Percentiles rank a stretch among this genome's conserved stretches.
Conservation (phyloP, 2,888 invertebrate species). For the Scrobipalpa atriplicella region DNA sequence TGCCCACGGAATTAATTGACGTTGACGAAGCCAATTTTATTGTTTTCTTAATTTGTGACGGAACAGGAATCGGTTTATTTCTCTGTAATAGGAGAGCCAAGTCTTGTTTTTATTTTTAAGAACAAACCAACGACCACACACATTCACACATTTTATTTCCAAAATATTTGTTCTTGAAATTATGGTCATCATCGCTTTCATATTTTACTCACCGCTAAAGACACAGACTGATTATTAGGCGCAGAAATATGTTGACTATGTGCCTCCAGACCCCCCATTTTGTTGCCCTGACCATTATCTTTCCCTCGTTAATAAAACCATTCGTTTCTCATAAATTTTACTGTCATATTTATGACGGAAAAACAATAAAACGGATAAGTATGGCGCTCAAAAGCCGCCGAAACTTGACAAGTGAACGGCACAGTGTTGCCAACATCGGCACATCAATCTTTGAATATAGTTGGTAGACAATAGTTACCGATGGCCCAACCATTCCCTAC, state of each 20-base stretch:
- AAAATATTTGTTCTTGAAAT: neutral
- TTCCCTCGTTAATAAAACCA: slow-evolving; percentile 23
- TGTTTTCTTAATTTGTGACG: slow-evolving; percentile 33
- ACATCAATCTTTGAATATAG: slow-evolving; percentile 23
- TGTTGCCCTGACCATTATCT: slow-evolving; percentile 10
- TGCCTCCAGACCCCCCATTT: neutral
- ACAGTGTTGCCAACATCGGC: neutral
- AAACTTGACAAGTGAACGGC: slow-evolving; percentile 34
- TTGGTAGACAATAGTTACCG: slow-evolving; percentile 17
- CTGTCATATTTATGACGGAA: slow-evolving; percentile 33
- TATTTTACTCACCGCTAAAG: neutral
- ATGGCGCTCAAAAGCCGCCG: slow-evolving; percentile 35
- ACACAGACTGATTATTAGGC: no score
- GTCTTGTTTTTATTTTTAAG: neutral
- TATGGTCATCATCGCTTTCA: neutral
- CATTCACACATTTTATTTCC: neutral
- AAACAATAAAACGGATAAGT: slow-evolving; percentile 36
- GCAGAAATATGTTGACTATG: neutral
- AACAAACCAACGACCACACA: slow-evolving; percentile 10
- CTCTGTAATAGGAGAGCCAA: neutral
- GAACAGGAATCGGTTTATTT: slow-evolving; percentile 10
- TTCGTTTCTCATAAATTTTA: slow-evolving; percentile 9
- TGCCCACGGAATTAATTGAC: slow-evolving; percentile 41
- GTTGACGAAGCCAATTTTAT: slow-evolving; percentile 39
- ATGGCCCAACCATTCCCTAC: slow-evolving; percentile 15